These are phyloP conservation scores for Lerema accius DNA, from an alignment of 1,140 invertebrate species.

Conservation along the genomic window DNA sequence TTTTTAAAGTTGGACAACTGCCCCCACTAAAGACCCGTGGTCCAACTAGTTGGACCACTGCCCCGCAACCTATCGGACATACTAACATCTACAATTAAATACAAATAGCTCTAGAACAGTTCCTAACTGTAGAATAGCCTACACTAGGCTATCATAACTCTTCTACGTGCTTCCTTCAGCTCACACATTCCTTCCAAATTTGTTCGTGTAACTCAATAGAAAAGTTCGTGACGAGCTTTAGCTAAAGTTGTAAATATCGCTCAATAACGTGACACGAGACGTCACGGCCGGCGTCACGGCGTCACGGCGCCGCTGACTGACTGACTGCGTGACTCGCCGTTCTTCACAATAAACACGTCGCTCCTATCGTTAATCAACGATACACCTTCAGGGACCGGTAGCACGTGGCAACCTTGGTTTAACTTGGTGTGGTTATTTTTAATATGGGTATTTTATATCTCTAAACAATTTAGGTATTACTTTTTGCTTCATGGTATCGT, in stretches of 20 bases:
- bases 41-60: too few relatives aligned
- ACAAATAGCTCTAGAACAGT: too few relatives aligned
- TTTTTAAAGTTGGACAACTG: too few relatives aligned
- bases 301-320: slow-evolving; percentile 39
- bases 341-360: slow-evolving; percentile 74
- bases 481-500: too few relatives aligned
- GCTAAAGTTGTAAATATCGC: slow-evolving; percentile 1
- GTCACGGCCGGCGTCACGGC: slow-evolving; percentile 13
- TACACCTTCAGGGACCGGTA: slow-evolving; percentile 57
- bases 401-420: slow-evolving; percentile 13
- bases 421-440: too few relatives aligned
- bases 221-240: neutral
- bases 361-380: slow-evolving; percentile 70
- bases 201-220: neutral
- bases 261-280: slow-evolving; percentile 12
- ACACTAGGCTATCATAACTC: neutral
- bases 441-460: too few relatives aligned
- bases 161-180: neutral
- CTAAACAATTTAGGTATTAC: too few relatives aligned
- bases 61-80: too few relatives aligned
- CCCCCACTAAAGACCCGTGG: too few relatives aligned
- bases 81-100: too few relatives aligned
- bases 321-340: slow-evolving; percentile 57
- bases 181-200: neutral
- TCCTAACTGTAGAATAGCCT: too few relatives aligned